Evolutionary conservation across 2,888 invertebrate genomes (phyloP), one percentile per base, ranked within the genome.

Genomic region (Empis stercorea): DNA sequence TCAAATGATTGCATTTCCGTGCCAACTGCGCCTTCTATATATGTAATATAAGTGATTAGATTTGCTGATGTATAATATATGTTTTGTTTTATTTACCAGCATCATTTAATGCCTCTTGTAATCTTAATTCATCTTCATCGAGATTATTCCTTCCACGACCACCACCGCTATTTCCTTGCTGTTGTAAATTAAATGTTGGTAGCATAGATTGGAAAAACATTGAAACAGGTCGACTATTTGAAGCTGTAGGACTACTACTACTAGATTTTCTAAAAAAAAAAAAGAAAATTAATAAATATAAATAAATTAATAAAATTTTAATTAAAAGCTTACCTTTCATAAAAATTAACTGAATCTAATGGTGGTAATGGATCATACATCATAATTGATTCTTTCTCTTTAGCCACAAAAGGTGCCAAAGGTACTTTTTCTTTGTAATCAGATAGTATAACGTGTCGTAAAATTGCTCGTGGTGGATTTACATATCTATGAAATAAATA

Each of bases 331-430:
- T 51, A 69, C 68, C 78, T 75, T 43, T 76, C 74, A 64, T 88
- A 88, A 48, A 81, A 74, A 58, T 81, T 78, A 27, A 87, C 76
- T 0, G 83, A 78, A 66, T 88, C 84, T 37, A 71, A 57, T 2
- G 88, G 88, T 14, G 88, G 88, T 50, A 87, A 67, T 6, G 87
- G 87, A 68, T 88, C 87, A 59, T 83, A 82, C 51, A 80, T 80
- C 59, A 86, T 71, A 45, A 87, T 75, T 3, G 66, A 63, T 45
- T 66, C 64, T 34, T 63, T 66, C 50, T 69, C 69, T 45, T 62
- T 65, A 9, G 59, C 55, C 20, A 70, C 58, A 55, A 70, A 70
- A 7, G 61, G 59, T 10, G 68, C 70, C 47, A 70, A 49, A 2
- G 70, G 70, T n/a, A 70, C 70, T 57, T 65, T 72, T 55, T 63